phyloP scores from a whole-genome alignment of 1,140 invertebrate genomes.

The Centruroides vittatus region DNA sequence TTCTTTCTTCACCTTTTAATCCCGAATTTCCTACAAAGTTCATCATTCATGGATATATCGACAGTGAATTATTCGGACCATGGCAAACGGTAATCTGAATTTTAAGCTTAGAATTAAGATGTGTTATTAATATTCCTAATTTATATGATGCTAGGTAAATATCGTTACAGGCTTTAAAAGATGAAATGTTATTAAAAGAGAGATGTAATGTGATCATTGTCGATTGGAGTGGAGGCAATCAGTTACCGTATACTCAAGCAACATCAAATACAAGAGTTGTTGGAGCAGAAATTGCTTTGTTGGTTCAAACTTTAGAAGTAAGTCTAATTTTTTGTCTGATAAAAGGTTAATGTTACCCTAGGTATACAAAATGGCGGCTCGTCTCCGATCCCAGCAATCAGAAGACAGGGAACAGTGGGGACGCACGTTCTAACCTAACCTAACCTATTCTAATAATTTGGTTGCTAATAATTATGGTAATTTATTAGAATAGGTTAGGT shows the following conservation, averaged over 20 bases:
- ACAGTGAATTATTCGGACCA: conserved; percentile 43
- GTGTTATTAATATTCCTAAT: neutral
- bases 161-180: conserved; percentile 11
- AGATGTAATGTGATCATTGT: conserved; percentile 31
- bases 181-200: conserved; percentile 15
- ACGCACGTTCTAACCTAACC: no score
- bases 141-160: neutral
- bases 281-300: conserved; percentile 41
- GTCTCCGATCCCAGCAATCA: no score
- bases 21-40: conserved; percentile 3
- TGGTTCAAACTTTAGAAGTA: conserved; percentile 26
- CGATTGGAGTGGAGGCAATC: conserved; percentile 33
- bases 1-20: conserved; percentile 9
- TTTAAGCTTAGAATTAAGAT: neutral
- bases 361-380: no score
- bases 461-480: no score
- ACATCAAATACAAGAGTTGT: conserved; percentile 48
- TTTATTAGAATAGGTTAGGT: no score
- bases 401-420: no score
- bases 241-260: conserved; percentile 40
- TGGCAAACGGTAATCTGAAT: conserved; percentile 36
- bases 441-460: no score
- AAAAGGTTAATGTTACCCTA: no score
- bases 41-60: conserved; percentile 47
- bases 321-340: conserved; percentile 15